phyloP scores from a whole-genome alignment of 2,888 invertebrate species.

The Mythimna impura region DNA sequence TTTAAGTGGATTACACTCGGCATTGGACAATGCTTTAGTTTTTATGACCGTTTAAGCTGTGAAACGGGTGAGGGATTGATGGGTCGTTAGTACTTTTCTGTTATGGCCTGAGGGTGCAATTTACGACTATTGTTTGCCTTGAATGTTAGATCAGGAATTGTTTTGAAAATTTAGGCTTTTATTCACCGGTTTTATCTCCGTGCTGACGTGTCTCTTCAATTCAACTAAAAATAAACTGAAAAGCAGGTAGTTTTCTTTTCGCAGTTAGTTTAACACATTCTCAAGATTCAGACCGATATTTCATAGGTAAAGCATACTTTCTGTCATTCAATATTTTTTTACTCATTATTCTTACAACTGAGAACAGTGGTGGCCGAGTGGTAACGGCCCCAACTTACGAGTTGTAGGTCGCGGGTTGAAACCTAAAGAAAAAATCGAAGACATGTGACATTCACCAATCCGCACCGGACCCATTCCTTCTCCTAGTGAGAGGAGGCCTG shows the following conservation, averaged over 20 bases:
- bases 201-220: conserved; percentile 9
- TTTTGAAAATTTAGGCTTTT: conserved; percentile 33
- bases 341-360: neutral
- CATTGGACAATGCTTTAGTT: conserved; percentile 80
- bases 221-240: neutral
- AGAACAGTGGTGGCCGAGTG: too few species aligned
- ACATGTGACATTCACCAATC: too few species aligned
- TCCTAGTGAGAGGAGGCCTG: too few species aligned
- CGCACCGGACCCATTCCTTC: too few species aligned
- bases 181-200: conserved; percentile 22
- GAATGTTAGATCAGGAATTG: conserved; percentile 59
- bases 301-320: neutral
- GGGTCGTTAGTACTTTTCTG: conserved; percentile 75
- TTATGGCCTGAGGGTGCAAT: conserved; percentile 73
- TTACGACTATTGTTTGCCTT: conserved; percentile 74
- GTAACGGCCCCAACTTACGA: too few species aligned
- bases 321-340: neutral
- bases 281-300: neutral
- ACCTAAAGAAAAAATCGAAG: too few species aligned
- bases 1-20: conserved; percentile 81
- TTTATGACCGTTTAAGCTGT: conserved; percentile 78
- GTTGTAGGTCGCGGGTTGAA: too few species aligned
- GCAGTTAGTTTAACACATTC: neutral
- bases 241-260: neutral
- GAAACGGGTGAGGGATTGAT: conserved; percentile 74